A percentile compares a stretch with the other conserved stretches of the same genome.
Evolutionary conservation across 2,113 vertebrate species (phyloP).

Genomic region (Morone chrysops): DNA sequence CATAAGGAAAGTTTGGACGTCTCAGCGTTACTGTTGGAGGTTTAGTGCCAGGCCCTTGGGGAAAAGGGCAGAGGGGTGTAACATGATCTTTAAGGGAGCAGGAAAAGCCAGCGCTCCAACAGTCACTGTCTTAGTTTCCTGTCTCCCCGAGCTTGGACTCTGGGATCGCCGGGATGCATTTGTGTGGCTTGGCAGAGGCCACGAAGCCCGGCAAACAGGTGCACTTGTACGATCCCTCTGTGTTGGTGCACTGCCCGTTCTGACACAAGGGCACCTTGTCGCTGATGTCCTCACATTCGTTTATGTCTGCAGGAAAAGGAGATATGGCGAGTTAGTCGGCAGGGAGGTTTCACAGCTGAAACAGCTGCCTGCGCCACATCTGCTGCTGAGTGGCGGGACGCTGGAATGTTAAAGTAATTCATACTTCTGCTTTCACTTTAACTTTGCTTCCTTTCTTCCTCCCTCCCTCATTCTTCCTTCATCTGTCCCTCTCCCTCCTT

Average conservation of each 20-base stretch:
- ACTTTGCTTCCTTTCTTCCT: not conserved
- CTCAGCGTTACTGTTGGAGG: constrained; percentile 73
- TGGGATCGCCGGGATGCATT: constrained; percentile 87
- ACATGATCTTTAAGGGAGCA: constrained; percentile 31
- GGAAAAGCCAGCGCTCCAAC: constrained; percentile 36
- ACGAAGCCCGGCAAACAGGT: constrained; percentile 87
- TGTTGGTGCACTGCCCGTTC: constrained; percentile 90
- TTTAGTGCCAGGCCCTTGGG: constrained; percentile 68
- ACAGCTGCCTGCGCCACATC: constrained; percentile 51
- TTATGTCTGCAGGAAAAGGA: constrained; percentile 86
- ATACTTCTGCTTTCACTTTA: constrained; percentile 6
- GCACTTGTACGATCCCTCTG: constrained; percentile 94
- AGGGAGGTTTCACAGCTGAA: constrained; percentile 28
- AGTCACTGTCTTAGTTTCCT: constrained; percentile 72
- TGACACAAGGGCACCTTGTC: constrained; percentile 88
- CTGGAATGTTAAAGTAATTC: constrained; percentile 28
- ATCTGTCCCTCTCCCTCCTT: not conserved
- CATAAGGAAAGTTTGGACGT: constrained; percentile 62
- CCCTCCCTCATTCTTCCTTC: not conserved
- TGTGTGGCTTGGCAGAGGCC: constrained; percentile 86
- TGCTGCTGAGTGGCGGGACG: constrained; percentile 27
- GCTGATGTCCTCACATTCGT: constrained; percentile 92
- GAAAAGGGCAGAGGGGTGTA: constrained; percentile 37
- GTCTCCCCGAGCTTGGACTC: constrained; percentile 42
- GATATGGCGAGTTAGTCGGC: constrained; percentile 35